Conservation (phyloP, 2,113 vertebrate species). For the Caracal caracal region DNA sequence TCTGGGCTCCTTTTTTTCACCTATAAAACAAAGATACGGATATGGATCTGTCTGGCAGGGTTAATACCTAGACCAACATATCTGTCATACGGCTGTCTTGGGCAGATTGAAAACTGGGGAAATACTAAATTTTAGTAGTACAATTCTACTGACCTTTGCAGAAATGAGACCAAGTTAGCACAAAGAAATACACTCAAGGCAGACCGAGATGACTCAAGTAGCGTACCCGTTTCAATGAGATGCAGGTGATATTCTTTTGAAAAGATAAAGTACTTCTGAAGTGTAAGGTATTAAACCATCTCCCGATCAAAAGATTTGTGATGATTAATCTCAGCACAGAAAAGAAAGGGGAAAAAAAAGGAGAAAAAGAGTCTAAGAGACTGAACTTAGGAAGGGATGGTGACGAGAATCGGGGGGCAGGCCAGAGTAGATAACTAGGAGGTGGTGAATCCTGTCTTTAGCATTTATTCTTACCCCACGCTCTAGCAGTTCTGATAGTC, state of each 20-base stretch:
- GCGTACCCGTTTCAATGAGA: slow-evolving; percentile 7
- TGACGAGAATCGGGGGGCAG: background rate
- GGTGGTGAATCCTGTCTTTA: background rate
- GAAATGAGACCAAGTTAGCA: slow-evolving; percentile 52
- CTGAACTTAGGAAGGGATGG: background rate
- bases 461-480: background rate
- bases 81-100: slow-evolving; percentile 47
- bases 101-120: slow-evolving; percentile 50
- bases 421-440: background rate
- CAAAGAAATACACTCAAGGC: slow-evolving; percentile 48
- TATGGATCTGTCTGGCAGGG: background rate
- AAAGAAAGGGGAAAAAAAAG: background rate
- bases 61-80: slow-evolving; percentile 33
- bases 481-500: background rate
- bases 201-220: background rate
- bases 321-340: background rate
- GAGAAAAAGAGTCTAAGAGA: background rate
- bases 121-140: slow-evolving; percentile 46
- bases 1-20: slow-evolving; percentile 46
- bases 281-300: background rate
- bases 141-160: slow-evolving; percentile 48
- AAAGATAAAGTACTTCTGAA: background rate
- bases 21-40: slow-evolving; percentile 53
- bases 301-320: background rate
- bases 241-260: background rate